Percentiles rank a stretch among this genome's conserved stretches.
phyloP scores from a whole-genome alignment of 2,888 invertebrate species.

The Amphimallon solstitiale region DNA sequence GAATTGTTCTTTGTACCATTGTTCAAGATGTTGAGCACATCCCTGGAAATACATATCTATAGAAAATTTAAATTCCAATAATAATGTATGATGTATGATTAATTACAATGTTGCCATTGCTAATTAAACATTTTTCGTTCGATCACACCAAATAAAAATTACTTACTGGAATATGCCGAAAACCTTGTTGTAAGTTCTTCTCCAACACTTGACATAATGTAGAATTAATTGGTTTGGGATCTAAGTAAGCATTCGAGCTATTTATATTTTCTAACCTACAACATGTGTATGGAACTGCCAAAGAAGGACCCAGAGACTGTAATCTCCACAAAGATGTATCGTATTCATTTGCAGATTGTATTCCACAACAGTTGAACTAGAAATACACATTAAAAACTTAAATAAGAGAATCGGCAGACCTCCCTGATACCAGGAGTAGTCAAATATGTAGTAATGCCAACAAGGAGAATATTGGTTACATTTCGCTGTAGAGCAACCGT shows the following conservation, averaged over 20 bases:
- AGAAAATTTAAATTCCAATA: background rate
- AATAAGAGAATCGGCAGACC: too few relatives aligned
- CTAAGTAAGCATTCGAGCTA: slow-evolving; percentile 70
- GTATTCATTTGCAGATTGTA: slow-evolving; percentile 81
- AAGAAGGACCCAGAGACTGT: slow-evolving; percentile 71
- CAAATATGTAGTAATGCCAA: too few relatives aligned
- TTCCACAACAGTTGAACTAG: slow-evolving; percentile 84
- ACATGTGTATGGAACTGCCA: slow-evolving; percentile 54
- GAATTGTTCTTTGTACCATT: slow-evolving; percentile 82
- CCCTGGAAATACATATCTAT: slow-evolving; percentile 41
- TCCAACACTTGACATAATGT: slow-evolving; percentile 76
- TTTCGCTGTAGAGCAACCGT: too few relatives aligned
- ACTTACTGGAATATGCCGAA: slow-evolving; percentile 70
- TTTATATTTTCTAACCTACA: slow-evolving; percentile 72
- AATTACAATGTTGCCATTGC: too few relatives aligned
- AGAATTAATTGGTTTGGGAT: slow-evolving; percentile 78
- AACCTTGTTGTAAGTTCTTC: slow-evolving; percentile 67
- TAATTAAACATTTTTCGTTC: too few relatives aligned
- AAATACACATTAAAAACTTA: slow-evolving; percentile 46
- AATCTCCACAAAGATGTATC: slow-evolving; percentile 84
- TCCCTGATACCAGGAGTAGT: too few relatives aligned
- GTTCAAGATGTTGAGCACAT: slow-evolving; percentile 75
- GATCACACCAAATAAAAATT: too few relatives aligned
- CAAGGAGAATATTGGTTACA: too few relatives aligned
- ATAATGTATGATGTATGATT: too few relatives aligned